Evolutionary conservation across 1,140 invertebrate species (phyloP).

Genomic region (Brevipalpus yothersi): DNA sequence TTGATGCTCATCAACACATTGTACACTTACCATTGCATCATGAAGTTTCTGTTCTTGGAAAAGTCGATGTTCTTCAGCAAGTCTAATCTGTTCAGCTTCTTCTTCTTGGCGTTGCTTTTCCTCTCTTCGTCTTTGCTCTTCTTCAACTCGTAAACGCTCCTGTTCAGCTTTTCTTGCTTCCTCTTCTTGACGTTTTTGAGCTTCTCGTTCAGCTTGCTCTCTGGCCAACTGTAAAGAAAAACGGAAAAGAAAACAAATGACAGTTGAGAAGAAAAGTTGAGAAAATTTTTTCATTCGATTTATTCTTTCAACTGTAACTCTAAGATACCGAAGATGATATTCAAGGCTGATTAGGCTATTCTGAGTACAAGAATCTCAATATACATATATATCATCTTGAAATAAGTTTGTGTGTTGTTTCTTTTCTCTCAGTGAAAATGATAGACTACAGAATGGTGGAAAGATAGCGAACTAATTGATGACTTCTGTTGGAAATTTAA

Average conservation of each 20-base stretch:
- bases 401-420: too few relatives aligned
- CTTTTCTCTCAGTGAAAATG: too few relatives aligned
- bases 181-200: not conserved
- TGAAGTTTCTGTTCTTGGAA: not conserved
- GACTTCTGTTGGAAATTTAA: too few relatives aligned
- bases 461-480: too few relatives aligned
- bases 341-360: too few relatives aligned
- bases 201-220: constrained; percentile 4
- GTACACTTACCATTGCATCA: not conserved
- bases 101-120: not conserved
- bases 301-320: not conserved
- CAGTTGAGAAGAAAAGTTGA: not conserved
- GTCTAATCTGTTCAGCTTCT: not conserved
- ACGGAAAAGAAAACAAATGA: not conserved
- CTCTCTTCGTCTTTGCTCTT: not conserved
- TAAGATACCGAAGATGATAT: not conserved
- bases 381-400: too few relatives aligned
- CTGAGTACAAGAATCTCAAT: too few relatives aligned
- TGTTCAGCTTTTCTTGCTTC: not conserved
- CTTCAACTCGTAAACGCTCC: not conserved
- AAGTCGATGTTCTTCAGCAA: not conserved
- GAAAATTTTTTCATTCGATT: not conserved
- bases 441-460: too few relatives aligned
- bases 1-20: not conserved
- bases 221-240: not conserved